Percentiles rank a stretch among this genome's conserved stretches.
These are phyloP conservation scores for Lutraria lutraria DNA, from an alignment of 2,888 invertebrate genomes.

Conservation along the genomic window DNA sequence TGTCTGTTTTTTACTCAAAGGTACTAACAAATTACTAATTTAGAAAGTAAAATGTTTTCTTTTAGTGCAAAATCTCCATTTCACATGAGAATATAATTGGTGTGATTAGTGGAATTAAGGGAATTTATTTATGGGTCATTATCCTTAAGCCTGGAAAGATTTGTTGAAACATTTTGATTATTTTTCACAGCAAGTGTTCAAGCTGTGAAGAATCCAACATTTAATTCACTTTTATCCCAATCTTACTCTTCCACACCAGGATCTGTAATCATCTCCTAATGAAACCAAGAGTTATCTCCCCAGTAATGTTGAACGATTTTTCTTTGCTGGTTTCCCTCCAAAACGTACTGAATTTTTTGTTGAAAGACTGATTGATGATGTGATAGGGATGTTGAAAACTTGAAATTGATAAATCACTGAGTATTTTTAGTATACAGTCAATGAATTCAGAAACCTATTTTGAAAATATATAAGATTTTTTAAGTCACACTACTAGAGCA, in stretches of 20 bases:
- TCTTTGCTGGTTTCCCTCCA: not conserved
- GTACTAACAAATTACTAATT: conserved; percentile 3
- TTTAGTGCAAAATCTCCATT: conserved; percentile 4
- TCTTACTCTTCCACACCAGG: not conserved
- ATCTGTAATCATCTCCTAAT: conserved; percentile 15
- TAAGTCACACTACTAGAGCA: too few species aligned
- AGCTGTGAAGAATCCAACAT: not conserved
- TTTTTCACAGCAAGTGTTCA: not conserved
- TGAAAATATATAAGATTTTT: too few species aligned
- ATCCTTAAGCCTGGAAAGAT: not conserved
- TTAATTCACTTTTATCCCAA: conserved; percentile 10
- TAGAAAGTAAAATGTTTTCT: not conserved
- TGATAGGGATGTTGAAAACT: conserved; percentile 21
- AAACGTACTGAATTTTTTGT: not conserved
- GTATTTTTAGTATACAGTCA: conserved; percentile 8
- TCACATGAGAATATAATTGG: not conserved
- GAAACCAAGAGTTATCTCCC: not conserved
- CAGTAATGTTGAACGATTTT: not conserved
- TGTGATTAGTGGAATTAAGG: not conserved
- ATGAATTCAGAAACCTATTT: too few species aligned
- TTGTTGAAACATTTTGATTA: not conserved
- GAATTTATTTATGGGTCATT: not conserved
- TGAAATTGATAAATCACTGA: conserved; percentile 19
- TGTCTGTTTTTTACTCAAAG: not conserved
- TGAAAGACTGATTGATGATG: not conserved